Base-by-base conservation (phyloP, 2,888 invertebrate species). In the Hirtodrosophila confusa region DNA sequence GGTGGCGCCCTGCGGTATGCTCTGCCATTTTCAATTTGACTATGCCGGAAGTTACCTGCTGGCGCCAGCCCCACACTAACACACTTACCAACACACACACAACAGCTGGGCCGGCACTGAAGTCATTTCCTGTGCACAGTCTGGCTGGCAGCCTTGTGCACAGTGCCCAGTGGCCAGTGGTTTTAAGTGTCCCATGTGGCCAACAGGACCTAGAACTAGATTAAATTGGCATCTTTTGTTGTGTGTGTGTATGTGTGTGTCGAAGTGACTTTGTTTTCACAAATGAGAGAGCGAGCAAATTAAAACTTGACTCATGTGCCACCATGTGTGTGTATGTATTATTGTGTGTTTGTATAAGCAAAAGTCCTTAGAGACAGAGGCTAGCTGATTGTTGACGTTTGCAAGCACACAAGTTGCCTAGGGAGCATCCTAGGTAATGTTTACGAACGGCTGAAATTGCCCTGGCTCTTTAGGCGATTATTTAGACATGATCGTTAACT, bases 141-240 rank as follows among this genome's bases (percentile, higher is more conserved):
- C 67, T 45, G 55, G 45, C 45, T 24, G 40, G 17, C 56, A 40
- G 70, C 27, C 27, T 27, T 27, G 27, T 27, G 27, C 27, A n/a
- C n/a, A n/a, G 17, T 40, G 41, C 60, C 17, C 50, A 23, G 41
- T 53, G 45, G 47, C 41, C 66, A 71, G 69, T 65, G 61, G 71
- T 71, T 71, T 75, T 71, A 71, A 71, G 71, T 71, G 71, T 89
- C 89, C 90, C 89, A 90, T 90, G 89, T 90, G 90, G 89, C 90
- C 89, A 83, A 80, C 82, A 79, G 89, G 83, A 69, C 85, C 75
- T 71, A 76, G 84, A 75, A 82, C 84, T 89, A 86, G 89, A 90
- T 90, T 89, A 90, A 89, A 90, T 89, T 90, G 89, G 89, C 90
- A 89, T 88, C 87, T 89, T 89, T 89, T 88, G 78, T 86, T 83